Base-by-base conservation (phyloP, 2,113 vertebrate genomes). In the Sceloporus undulatus region DNA sequence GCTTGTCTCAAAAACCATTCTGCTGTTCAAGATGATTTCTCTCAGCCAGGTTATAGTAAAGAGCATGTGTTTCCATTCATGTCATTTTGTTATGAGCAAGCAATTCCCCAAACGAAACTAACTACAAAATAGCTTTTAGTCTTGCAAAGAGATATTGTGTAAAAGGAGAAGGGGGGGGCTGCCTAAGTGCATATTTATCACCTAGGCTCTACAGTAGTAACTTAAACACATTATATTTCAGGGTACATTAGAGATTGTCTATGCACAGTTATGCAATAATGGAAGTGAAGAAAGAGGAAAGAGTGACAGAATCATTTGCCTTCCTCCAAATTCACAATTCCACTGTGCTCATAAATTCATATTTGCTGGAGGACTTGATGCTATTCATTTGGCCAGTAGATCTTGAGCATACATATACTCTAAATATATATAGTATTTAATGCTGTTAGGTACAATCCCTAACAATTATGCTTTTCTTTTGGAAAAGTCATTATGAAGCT, bases 121-220 rank as follows among this genome's bases (percentile, higher is more conserved):
- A 62, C 52, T 16, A 85, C 85, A 88, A 91, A 89, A 88, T 62
- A 82, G 23, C 23, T 85, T 95, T 92, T 85, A 42, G 85, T 73
- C 27, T 10, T 74, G 40, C 76, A 85, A 85, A 74, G 87, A 73
- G 21, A 79, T 85, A 73, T 21, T 87, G 29, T 62, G 1, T 70
- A 25, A 40, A 54, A 77, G 16, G 77, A 52, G 52, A 5, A 9
- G 23, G 19, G 34, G 25, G 48, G n/a, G 65, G 3, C 78, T 56
- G 10, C 21, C 3, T 79, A 90, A 88, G 18, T 85, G 48, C 10
- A 38, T 0, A 0, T 19, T 56, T 87, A 80, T 66, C 0, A 25
- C 65, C 23, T 48, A 74, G 66, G 79, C 83, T 68, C 54, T 74
- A 42, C 34, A 71, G 42, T 83, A 34, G 73, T 48, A 74, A 89